A percentile compares a stretch with the other conserved stretches of the same genome.
Evolutionary conservation across 2,797 vertebrate genomes (phyloP).

Genomic region (Platyrinchus mystaceus): DNA sequence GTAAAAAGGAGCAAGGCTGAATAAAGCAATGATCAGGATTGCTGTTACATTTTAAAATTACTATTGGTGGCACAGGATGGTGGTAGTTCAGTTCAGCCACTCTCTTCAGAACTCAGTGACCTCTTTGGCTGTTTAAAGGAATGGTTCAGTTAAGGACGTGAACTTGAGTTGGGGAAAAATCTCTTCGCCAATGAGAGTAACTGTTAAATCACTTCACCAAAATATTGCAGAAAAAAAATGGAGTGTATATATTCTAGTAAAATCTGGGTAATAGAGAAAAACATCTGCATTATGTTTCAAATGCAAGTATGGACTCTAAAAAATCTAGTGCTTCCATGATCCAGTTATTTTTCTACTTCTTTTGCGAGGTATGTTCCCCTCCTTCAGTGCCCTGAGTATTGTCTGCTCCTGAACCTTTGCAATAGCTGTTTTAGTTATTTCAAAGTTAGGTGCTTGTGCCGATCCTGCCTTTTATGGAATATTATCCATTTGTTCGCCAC

Average conservation of each 20-base stretch:
- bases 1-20: neutral
- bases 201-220: neutral
- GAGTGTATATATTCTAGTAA: neutral
- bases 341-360: neutral
- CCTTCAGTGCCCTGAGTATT: neutral
- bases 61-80: neutral
- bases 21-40: neutral
- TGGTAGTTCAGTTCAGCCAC: neutral
- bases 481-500: neutral
- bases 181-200: neutral
- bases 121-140: neutral
- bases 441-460: accelerated
- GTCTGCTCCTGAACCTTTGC: neutral
- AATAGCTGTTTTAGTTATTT: neutral
- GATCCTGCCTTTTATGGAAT: neutral
- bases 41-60: neutral
- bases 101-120: neutral
- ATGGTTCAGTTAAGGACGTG: neutral
- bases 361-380: neutral
- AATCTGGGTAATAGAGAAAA: neutral
- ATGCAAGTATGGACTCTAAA: neutral
- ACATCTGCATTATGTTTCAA: neutral
- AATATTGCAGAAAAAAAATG: neutral
- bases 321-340: neutral
- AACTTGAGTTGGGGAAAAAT: neutral